phyloP scores from a whole-genome alignment of 2,113 vertebrate species.

The Sturnira hondurensis region DNA sequence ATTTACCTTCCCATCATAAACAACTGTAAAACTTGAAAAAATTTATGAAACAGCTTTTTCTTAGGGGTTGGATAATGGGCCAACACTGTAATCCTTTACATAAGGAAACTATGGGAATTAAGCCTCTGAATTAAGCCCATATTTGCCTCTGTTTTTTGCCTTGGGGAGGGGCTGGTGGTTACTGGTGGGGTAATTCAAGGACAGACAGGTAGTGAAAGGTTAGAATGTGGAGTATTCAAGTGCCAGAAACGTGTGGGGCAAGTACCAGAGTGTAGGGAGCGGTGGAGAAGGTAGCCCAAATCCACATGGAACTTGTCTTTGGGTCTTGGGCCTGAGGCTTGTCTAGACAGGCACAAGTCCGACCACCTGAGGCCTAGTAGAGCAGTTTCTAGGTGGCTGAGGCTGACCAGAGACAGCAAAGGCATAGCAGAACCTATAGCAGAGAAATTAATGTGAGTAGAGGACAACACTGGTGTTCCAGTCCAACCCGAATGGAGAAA shows the following conservation, averaged over 20 bases:
- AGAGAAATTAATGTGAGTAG: not conserved
- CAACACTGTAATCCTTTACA: not conserved
- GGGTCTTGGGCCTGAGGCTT: not conserved
- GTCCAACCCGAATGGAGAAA: not conserved
- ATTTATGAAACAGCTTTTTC: not conserved
- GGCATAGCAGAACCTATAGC: not conserved
- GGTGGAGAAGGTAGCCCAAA: not conserved
- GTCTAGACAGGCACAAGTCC: not conserved
- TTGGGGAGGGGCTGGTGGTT: not conserved
- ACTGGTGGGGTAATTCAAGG: not conserved
- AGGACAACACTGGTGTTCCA: not conserved
- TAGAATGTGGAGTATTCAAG: not conserved
- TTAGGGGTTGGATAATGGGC: not conserved
- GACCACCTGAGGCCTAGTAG: not conserved
- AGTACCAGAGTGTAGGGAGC: not conserved
- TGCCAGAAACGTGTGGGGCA: not conserved
- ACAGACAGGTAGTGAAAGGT: not conserved
- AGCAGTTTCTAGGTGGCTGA: not conserved
- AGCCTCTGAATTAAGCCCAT: no score
- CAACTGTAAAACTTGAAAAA: not conserved
- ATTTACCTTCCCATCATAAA: not conserved
- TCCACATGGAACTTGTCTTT: not conserved
- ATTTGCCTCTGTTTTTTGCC: not conserved
- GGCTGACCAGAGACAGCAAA: not conserved
- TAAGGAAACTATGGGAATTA: not conserved